Base-by-base conservation (phyloP, 2,797 vertebrate genomes). In the Selene dorsalis region DNA sequence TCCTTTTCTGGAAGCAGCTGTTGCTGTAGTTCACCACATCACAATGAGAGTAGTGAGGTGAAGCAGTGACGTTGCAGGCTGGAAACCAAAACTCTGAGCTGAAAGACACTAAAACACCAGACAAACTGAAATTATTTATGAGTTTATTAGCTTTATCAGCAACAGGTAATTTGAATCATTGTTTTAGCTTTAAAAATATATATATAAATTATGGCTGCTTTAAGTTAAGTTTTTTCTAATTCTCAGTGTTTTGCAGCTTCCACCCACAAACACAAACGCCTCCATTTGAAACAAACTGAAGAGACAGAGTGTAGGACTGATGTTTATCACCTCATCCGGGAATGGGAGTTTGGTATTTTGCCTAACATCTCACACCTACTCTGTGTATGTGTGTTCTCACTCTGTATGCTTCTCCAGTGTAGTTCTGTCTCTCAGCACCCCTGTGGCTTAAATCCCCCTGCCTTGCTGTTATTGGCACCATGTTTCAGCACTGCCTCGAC, bases 381-480 rank as follows among this genome's bases (percentile, higher is more conserved):
- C 22, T 35, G 32, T 9, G 32, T 35, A 35, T 35, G 32, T 35
- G 32, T 35, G 6, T 35, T 35, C 32, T 58, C 2, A 16, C 39
- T 59, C 58, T 41, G 63, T 14, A 1, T 63, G 67, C 18, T 8
- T 32, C 47, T 66, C 53, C 73, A 41, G 38, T 55, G 43, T 68
- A 39, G 60, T n/a, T 56, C 65, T 62, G n/a, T 24, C 72, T 73
- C 79, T 38, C 28, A 22, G 67, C 52, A 30, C 41, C 30, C 53
- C 43, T 73, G 59, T 48, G 60, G 39, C 3, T 77, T 77, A 45
- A 79, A 78, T 82, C 80, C 66, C 50, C 50, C 43, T 43, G 53
- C 65, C 38, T 64, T 20, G 48, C 68, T 77, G 55, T 79, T 60
- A 82, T 61, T 81, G 83, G 65, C 69, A 20, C 50, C 1, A 38